These are phyloP conservation scores for Bacillus rossius DNA, from an alignment of 1,140 invertebrate species.

Conservation along the genomic window DNA sequence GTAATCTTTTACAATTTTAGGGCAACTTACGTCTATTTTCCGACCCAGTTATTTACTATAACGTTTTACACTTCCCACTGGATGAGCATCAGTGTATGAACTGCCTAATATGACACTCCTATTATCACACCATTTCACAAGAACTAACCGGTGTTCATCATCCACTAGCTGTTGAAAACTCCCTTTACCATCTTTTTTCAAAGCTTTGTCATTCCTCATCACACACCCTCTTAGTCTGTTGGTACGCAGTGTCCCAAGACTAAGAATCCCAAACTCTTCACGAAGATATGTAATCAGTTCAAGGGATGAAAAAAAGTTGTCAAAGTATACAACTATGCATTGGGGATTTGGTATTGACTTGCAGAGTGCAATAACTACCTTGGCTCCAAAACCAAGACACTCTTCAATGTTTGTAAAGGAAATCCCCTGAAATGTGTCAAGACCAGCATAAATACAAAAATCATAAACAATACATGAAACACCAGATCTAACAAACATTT, in stretches of 20 bases:
- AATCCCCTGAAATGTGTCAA: too few species aligned
- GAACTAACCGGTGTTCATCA: constrained; percentile 25
- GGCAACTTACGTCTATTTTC: constrained; percentile 14
- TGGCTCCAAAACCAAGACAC: too few species aligned
- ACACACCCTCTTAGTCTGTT: constrained; percentile 33
- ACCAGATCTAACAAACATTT: constrained; percentile 37
- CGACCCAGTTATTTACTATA: constrained; percentile 18
- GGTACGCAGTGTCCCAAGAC: constrained; percentile 37
- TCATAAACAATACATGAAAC: constrained; percentile 36
- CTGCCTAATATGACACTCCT: constrained; percentile 35
- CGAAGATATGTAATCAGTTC: constrained; percentile 18
- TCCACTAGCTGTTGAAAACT: constrained; percentile 26
- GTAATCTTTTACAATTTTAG: constrained; percentile 25
- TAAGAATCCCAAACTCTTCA: constrained; percentile 24
- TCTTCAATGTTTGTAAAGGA: constrained; percentile 2
- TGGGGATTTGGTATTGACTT: constrained; percentile 7
- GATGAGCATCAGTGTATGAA: constrained; percentile 31
- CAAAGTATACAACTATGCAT: constrained; percentile 18
- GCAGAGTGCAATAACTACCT: neutral
- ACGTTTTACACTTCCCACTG: constrained; percentile 23
- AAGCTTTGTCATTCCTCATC: constrained; percentile 21
- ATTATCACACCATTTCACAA: constrained; percentile 33
- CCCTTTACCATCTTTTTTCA: constrained; percentile 12
- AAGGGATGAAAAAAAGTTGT: constrained; percentile 26
- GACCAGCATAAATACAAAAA: constrained; percentile 40